Base-by-base conservation (phyloP, 2,113 vertebrate species). In the Salvelinus sp. region DNA sequence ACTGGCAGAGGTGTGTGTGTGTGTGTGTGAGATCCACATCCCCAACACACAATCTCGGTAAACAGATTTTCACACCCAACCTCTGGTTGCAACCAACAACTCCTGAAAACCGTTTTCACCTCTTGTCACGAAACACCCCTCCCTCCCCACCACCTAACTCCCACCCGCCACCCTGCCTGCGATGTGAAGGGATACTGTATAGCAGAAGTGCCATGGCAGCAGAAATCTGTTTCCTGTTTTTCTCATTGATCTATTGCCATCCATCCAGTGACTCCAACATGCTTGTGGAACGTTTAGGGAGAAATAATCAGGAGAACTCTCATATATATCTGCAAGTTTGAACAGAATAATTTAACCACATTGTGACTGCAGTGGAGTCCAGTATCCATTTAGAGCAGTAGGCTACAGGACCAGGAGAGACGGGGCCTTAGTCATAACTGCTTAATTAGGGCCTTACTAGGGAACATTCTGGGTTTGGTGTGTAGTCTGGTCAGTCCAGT, bases 181-280 rank as follows among this genome's bases (percentile, higher is more conserved):
- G 86, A 78, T 78, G 20, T 5, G 2, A n/a, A 63, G 62, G 20
- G 79, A 77, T 86, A 12, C 22, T 81, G 48, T 70, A 82, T 50
- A 67, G 70, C 79, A 73, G 7, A 73, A 79, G 67, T 81, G 83
- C 82, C 74, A 57, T 72, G 74, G 75, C 85, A 85, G 89, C 86
- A 90, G 23, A 80, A 83, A 87, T 79, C 70, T 88, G 81, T 82
- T 74, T 86, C 81, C 79, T 75, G 75, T 84, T 82, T 79, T 80
- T 73, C 79, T 77, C 66, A 23, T 23, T 2, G 13, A 82, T 78
- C 70, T 87, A 83, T 88, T 85, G 82, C 77, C 79, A 82, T 64
- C 58, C 62, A 25, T 25, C 22, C 18, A 44, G 38, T 44, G 38
- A 12, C 38, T 63, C 20, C 20, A 63, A 63, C 62, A 63, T 22